A percentile compares a stretch with the other conserved stretches of the same genome.
Evolutionary conservation across 2,888 invertebrate genomes (phyloP).

Genomic region (Hydropsyche betteni): DNA sequence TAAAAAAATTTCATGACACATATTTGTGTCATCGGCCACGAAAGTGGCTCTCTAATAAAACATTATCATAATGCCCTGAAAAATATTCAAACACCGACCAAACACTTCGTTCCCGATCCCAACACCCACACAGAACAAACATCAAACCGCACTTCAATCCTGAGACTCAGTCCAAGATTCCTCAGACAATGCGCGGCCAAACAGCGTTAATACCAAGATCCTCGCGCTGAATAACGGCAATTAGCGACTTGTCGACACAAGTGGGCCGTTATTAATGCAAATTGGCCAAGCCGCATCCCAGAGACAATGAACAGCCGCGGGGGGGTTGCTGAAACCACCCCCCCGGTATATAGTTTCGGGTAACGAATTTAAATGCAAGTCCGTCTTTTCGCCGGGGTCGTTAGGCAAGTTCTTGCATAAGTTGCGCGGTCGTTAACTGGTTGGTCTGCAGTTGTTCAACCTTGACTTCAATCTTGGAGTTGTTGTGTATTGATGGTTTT

Average conservation of each 20-base stretch:
- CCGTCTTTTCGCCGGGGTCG: slow-evolving; percentile 14
- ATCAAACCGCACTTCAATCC: too few species aligned
- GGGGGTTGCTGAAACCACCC: not conserved
- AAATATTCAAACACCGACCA: too few species aligned
- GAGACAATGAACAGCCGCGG: too few species aligned
- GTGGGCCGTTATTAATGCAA: slow-evolving; percentile 22
- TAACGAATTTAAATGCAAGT: slow-evolving; percentile 24
- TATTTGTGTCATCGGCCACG: too few species aligned
- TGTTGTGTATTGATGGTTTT: too few species aligned
- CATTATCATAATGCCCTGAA: too few species aligned
- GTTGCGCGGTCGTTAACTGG: not conserved
- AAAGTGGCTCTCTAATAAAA: too few species aligned
- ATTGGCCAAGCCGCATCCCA: not conserved
- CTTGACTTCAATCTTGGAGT: slow-evolving; percentile 27
- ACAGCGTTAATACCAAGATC: not conserved
- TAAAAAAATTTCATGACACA: too few species aligned
- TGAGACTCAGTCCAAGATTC: too few species aligned
- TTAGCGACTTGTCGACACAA: not conserved
- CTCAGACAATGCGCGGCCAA: not conserved
- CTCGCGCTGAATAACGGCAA: not conserved
- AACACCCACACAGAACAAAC: too few species aligned
- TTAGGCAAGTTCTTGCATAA: slow-evolving; percentile 20
- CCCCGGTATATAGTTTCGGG: not conserved
- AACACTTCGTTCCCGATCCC: too few species aligned
- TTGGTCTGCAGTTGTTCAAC: not conserved